phyloP scores from a whole-genome alignment of 2,888 invertebrate genomes.

The Stenodera caucasica region DNA sequence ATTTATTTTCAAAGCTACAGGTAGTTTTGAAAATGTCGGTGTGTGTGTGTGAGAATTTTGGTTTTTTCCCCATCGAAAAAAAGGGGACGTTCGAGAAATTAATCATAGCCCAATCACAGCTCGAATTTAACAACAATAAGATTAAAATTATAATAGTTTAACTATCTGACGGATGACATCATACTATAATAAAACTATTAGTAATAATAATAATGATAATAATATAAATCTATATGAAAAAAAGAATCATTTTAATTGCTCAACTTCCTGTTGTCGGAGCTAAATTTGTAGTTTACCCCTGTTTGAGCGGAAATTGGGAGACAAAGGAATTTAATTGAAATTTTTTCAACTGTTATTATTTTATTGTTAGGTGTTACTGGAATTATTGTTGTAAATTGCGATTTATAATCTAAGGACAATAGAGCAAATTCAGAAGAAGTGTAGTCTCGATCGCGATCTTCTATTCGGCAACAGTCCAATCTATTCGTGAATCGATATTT shows the following conservation, averaged over 20 bases:
- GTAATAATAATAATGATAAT: not conserved
- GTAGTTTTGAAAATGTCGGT: conserved; percentile 33
- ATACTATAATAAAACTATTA: conserved; percentile 29
- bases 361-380: conserved; percentile 12
- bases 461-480: no score
- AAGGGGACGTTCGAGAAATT: not conserved
- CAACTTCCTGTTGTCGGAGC: conserved; percentile 37
- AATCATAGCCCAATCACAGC: conserved; percentile 8
- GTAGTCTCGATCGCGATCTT: no score
- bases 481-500: no score
- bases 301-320: conserved; percentile 34
- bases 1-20: conserved; percentile 34
- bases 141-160: not conserved
- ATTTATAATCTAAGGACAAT: no score
- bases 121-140: conserved; percentile 14
- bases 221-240: conserved; percentile 20
- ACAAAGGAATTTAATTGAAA: conserved; percentile 30
- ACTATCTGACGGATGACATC: conserved; percentile 36
- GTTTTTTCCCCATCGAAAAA: not conserved
- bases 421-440: no score
- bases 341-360: conserved; percentile 14
- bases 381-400: no score
- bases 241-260: conserved; percentile 41
- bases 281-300: conserved; percentile 21
- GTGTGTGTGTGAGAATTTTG: not conserved